Evolutionary conservation across 2,113 vertebrate genomes (phyloP).

Genomic region (Alaudala cheleensis): DNA sequence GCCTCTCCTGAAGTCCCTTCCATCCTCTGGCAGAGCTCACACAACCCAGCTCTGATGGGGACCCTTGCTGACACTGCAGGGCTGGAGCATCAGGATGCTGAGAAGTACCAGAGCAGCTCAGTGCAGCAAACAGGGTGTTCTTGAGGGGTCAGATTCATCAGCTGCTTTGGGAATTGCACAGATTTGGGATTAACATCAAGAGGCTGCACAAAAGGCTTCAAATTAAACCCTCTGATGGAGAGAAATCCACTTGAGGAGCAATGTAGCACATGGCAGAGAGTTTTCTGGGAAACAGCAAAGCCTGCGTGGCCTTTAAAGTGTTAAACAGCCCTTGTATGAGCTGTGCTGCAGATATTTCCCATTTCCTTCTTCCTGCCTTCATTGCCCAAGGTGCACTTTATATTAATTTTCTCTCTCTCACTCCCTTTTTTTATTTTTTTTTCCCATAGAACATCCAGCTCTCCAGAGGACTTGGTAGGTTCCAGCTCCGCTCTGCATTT

Average conservation of each 20-base stretch:
- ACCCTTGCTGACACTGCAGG: fast-evolving
- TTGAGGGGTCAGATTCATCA: background rate
- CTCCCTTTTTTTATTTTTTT: too few relatives aligned
- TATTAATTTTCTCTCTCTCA: background rate
- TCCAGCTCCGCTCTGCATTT: conserved; percentile 36
- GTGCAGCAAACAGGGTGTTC: background rate
- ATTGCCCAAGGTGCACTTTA: background rate
- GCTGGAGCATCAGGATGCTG: background rate
- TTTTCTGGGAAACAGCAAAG: background rate
- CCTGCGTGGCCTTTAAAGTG: background rate
- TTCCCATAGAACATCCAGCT: background rate
- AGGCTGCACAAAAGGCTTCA: background rate
- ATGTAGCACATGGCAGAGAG: background rate
- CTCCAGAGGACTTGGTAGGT: background rate
- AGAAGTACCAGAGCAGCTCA: background rate
- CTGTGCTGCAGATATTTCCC: background rate
- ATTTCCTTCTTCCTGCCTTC: conserved; percentile 23
- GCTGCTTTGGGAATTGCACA: background rate
- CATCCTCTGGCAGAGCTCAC: background rate
- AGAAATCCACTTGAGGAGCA: background rate
- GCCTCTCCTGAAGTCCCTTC: background rate
- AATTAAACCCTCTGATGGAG: background rate
- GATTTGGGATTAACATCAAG: background rate
- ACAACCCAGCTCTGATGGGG: background rate
- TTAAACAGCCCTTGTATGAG: background rate